These are phyloP conservation scores for Ecliptopera silaceata DNA, from an alignment of 2,888 invertebrate species.

Conservation along the genomic window DNA sequence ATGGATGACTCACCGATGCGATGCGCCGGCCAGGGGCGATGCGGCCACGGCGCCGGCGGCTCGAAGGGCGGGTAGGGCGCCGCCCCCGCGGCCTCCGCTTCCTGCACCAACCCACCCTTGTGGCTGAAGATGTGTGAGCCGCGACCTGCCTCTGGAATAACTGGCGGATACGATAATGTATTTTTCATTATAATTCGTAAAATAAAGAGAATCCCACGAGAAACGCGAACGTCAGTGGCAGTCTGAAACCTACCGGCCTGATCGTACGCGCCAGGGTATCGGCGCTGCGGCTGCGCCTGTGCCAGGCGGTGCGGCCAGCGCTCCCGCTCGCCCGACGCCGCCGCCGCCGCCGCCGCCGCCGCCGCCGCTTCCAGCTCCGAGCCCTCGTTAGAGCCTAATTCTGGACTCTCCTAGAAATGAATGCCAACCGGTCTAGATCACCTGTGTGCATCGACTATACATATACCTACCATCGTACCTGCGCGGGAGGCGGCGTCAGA, in stretches of 20 bases:
- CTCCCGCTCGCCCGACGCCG: conserved; percentile 38
- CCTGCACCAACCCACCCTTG: conserved; percentile 86
- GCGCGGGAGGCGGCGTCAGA: conserved; percentile 33
- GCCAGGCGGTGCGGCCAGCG: conserved; percentile 73
- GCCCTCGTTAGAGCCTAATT: conserved; percentile 1
- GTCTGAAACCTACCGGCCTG: background rate
- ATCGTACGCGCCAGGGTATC: conserved; percentile 39
- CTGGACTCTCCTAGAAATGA: conserved; percentile 6
- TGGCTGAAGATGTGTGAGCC: conserved; percentile 88
- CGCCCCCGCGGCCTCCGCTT: conserved; percentile 57
- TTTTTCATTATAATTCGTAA: no score
- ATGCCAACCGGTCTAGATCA: no score
- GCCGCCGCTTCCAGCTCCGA: conserved; percentile 27
- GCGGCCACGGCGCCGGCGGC: conserved; percentile 38
- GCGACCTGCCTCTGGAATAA: background rate
- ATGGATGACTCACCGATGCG: background rate
- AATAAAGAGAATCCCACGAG: no score
- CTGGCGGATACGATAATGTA: background rate
- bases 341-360: conserved; percentile 23
- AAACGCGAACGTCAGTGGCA: no score
- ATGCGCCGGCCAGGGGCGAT: conserved; percentile 37
- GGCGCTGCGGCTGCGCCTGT: conserved; percentile 66
- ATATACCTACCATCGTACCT: conserved; percentile 9
- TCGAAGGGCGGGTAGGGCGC: conserved; percentile 45
- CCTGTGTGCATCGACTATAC: no score